These are phyloP conservation scores for Brachionus rubens DNA, from an alignment of 1,140 invertebrate genomes.

Conservation along the genomic window DNA sequence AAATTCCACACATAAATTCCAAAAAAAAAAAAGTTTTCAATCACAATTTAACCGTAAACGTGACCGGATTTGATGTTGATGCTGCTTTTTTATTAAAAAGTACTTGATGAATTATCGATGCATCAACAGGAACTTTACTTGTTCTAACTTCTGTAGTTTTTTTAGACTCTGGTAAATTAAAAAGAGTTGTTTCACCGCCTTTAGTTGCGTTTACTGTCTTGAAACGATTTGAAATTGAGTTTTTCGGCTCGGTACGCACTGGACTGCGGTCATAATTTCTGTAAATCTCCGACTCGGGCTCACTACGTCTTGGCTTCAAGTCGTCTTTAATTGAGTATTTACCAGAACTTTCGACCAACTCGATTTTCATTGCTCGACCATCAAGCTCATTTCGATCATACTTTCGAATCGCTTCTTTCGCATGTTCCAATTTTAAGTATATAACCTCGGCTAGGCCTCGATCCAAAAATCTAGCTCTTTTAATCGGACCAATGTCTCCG, in stretches of 20 bases:
- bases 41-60: conserved; percentile 52
- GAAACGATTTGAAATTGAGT: not conserved
- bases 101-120: conserved; percentile 52
- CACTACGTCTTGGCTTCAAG: not conserved
- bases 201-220: not conserved
- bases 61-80: conserved; percentile 49
- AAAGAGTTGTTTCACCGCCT: not conserved
- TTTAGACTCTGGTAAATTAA: conserved; percentile 44
- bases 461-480: conserved; percentile 76
- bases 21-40: not conserved
- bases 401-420: conserved; percentile 78
- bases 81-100: conserved; percentile 52
- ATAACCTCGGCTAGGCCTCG: conserved; percentile 83
- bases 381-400: conserved; percentile 86
- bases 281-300: conserved; percentile 27
- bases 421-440: conserved; percentile 77
- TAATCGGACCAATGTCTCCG: conserved; percentile 80
- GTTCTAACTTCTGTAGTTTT: conserved; percentile 33
- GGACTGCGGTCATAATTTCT: conserved; percentile 7
- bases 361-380: conserved; percentile 60
- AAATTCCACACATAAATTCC: not conserved
- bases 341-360: not conserved
- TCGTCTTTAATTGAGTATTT: conserved; percentile 8
- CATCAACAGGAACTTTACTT: conserved; percentile 49
- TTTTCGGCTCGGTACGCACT: not conserved